These are phyloP conservation scores for Carassius carassius DNA, from an alignment of 2,113 vertebrate genomes.

Conservation along the genomic window DNA sequence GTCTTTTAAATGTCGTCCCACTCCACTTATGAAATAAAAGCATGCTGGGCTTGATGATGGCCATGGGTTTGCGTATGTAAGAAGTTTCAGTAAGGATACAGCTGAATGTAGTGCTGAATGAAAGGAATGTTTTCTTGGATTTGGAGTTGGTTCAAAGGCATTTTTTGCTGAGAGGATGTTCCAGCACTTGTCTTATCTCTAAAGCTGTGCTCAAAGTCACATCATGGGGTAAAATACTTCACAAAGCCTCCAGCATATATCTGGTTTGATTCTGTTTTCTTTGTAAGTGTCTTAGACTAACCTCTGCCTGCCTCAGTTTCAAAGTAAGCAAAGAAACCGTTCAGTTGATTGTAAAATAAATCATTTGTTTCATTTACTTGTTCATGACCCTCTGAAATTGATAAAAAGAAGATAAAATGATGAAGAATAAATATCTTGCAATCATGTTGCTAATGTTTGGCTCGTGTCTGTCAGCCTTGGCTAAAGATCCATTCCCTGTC, in stretches of 20 bases:
- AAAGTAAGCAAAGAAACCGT: neutral
- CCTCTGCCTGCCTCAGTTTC: neutral
- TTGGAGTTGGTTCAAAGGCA: slow-evolving; percentile 19
- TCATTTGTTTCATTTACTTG: neutral
- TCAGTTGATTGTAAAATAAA: neutral
- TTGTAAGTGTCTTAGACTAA: neutral
- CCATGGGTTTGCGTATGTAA: neutral
- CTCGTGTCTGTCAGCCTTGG: neutral
- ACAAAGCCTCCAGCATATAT: neutral
- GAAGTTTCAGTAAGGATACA: neutral
- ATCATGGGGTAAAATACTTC: slow-evolving; percentile 5
- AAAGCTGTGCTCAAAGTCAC: slow-evolving; percentile 13
- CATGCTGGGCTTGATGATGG: neutral
- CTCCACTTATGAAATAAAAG: no score
- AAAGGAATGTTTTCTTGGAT: slow-evolving; percentile 1
- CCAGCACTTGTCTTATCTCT: slow-evolving; percentile 23
- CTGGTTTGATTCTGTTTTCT: slow-evolving; percentile 1
- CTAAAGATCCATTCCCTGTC: neutral
- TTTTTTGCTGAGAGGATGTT: slow-evolving; percentile 17
- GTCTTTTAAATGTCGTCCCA: neutral
- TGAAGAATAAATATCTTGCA: neutral
- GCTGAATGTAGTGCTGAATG: neutral
- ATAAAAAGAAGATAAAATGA: neutral
- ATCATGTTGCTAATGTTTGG: neutral
- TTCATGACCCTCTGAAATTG: neutral